These are phyloP conservation scores for Sarcophaga rosellei DNA, from an alignment of 2,888 invertebrate species.

Conservation along the genomic window DNA sequence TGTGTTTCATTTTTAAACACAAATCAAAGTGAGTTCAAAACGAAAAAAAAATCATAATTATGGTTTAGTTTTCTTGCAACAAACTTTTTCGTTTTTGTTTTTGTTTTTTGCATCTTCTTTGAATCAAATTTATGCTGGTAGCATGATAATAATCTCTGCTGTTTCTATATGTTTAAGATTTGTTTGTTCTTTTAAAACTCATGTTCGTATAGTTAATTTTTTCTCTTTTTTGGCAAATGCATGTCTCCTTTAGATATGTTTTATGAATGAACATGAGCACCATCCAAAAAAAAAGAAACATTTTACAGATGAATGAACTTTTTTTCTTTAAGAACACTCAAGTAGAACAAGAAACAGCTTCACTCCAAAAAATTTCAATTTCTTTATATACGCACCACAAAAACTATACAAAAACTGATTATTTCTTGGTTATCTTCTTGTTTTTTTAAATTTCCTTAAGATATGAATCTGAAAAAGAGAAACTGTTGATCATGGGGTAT, in stretches of 20 bases:
- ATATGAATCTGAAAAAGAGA: constrained; percentile 52
- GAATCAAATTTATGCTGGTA: constrained; percentile 45
- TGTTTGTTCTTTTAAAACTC: constrained; percentile 12
- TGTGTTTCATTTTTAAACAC: no score
- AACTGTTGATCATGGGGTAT: constrained; percentile 45
- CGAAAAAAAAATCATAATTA: no score
- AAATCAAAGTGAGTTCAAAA: no score
- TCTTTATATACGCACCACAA: background rate
- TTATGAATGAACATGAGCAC: constrained; percentile 51
- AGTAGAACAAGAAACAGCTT: background rate
- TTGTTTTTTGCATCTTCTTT: background rate
- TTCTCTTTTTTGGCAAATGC: constrained; percentile 7
- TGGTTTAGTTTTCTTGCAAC: background rate
- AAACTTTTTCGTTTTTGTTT: background rate
- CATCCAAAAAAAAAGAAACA: constrained; percentile 26
- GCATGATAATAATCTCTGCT: constrained; percentile 24
- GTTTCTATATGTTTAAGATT: constrained; percentile 14
- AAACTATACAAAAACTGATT: background rate
- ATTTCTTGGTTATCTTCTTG: background rate
- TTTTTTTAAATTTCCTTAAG: constrained; percentile 46
- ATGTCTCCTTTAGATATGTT: constrained; percentile 5
- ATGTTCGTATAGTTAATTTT: background rate
- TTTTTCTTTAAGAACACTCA: constrained; percentile 13
- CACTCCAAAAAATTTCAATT: background rate
- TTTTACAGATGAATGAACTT: constrained; percentile 61